Evolutionary conservation across 2,888 invertebrate genomes (phyloP).

Genomic region (Acanthopleura granulata): DNA sequence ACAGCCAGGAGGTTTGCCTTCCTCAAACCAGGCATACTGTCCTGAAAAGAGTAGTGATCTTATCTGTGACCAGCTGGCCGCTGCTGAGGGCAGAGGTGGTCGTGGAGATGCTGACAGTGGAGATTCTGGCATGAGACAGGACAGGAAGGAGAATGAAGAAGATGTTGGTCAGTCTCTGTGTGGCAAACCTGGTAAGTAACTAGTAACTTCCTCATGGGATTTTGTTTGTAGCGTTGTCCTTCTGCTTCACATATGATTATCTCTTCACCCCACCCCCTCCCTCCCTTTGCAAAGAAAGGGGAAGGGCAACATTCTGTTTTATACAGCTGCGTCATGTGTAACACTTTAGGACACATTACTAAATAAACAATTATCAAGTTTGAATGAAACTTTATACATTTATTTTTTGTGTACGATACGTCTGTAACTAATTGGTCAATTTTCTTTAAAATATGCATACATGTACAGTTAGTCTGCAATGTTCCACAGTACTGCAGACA

Average conservation of each 20-base stretch:
- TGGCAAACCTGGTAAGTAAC: conserved; percentile 41
- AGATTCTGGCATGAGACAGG: conserved; percentile 1
- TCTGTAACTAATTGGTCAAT: too few relatives aligned
- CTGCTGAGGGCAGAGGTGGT: conserved; percentile 3
- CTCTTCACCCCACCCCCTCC: too few relatives aligned
- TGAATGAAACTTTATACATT: too few relatives aligned
- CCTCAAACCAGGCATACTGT: neutral
- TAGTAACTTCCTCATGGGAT: conserved; percentile 13
- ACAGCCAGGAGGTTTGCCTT: neutral
- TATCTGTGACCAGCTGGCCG: neutral
- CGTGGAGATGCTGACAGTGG: conserved; percentile 21
- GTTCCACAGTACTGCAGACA: too few relatives aligned
- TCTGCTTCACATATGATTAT: neutral
- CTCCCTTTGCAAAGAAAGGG: too few relatives aligned
- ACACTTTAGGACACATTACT: too few relatives aligned
- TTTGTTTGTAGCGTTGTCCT: neutral
- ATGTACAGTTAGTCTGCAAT: too few relatives aligned
- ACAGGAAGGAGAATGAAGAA: conserved; percentile 3
- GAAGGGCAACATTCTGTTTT: too few relatives aligned
- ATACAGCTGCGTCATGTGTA: too few relatives aligned
- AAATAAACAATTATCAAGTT: too few relatives aligned
- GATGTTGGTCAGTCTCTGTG: conserved; percentile 23
- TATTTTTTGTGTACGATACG: too few relatives aligned
- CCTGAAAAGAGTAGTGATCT: neutral
- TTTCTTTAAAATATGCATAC: too few relatives aligned